A percentile compares a stretch with the other conserved stretches of the same genome.
Evolutionary conservation across 2,797 vertebrate genomes (phyloP).

Genomic region (Cynodonichthys magdalenae): DNA sequence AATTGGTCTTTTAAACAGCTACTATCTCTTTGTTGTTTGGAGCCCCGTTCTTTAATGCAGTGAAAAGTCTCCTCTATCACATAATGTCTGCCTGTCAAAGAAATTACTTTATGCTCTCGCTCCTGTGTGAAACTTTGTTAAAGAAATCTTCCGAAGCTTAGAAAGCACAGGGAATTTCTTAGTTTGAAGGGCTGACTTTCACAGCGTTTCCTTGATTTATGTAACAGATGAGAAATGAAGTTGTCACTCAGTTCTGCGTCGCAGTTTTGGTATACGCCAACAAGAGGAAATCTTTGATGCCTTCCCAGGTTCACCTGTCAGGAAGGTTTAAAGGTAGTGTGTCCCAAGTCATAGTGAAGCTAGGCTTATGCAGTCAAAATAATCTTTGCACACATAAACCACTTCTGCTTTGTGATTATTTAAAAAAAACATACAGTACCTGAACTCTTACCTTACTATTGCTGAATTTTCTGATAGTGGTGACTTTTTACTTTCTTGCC

Average conservation of each 20-base stretch:
- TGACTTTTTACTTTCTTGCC: constrained; percentile 26
- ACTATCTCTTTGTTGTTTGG: constrained; percentile 80
- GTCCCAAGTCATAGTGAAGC: constrained; percentile 56
- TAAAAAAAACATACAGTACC: constrained; percentile 37
- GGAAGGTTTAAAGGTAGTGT: constrained; percentile 64
- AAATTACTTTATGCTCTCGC: constrained; percentile 77
- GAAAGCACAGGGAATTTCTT: constrained; percentile 75
- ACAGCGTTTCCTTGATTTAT: constrained; percentile 75
- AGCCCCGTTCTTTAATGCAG: constrained; percentile 77
- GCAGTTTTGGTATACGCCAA: constrained; percentile 74
- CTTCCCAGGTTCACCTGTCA: constrained; percentile 73
- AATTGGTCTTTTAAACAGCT: constrained; percentile 82
- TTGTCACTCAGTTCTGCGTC: constrained; percentile 80
- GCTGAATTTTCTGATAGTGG: constrained; percentile 40
- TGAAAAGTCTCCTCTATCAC: constrained; percentile 80
- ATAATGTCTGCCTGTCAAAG: constrained; percentile 82
- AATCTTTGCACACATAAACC: constrained; percentile 60
- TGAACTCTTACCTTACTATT: constrained; percentile 48
- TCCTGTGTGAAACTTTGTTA: constrained; percentile 78
- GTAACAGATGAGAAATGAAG: constrained; percentile 80
- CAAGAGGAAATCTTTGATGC: constrained; percentile 74
- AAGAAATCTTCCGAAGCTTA: constrained; percentile 72
- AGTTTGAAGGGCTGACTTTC: constrained; percentile 76
- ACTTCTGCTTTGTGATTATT: constrained; percentile 33
- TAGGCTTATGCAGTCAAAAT: constrained; percentile 52